Conservation (phyloP, 2,888 invertebrate species). For the Emmelina monodactyla region DNA sequence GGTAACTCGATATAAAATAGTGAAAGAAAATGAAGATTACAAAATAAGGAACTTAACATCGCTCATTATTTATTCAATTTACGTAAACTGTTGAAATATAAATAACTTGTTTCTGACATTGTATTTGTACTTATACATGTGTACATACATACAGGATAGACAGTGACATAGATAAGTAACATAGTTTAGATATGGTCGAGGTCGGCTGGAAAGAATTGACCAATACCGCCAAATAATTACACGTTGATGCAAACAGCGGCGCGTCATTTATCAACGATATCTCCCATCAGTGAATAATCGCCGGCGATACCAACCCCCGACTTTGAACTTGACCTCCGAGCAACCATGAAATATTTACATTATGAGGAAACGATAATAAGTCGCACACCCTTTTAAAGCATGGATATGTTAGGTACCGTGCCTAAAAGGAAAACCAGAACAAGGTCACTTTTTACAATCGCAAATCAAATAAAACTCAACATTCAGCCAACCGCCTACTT, state of each 20-base stretch:
- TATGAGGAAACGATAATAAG: neutral
- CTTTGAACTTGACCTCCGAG: conserved; percentile 34
- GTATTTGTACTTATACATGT: neutral
- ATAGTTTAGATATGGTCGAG: too few relatives aligned
- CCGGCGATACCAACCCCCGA: conserved; percentile 24
- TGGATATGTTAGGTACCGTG: too few relatives aligned
- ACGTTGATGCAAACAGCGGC: conserved; percentile 29
- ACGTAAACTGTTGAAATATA: neutral
- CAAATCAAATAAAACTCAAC: too few relatives aligned
- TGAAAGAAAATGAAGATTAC: too few relatives aligned
- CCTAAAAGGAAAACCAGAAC: too few relatives aligned
- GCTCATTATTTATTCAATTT: neutral
- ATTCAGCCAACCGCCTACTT: too few relatives aligned
- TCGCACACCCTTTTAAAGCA: too few relatives aligned
- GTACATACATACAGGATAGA: too few relatives aligned
- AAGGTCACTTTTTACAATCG: too few relatives aligned
- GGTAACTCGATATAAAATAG: neutral
- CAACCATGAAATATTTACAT: neutral
- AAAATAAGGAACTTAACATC: too few relatives aligned
- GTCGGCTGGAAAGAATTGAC: conserved; percentile 48
- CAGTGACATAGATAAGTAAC: too few relatives aligned
- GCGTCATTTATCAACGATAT: conserved; percentile 40
- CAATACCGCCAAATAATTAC: conserved; percentile 50
- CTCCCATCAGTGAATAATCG: conserved; percentile 26
- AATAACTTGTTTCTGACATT: neutral